phyloP scores from a whole-genome alignment of 2,113 vertebrate genomes.

The Chinchilla lanigera region DNA sequence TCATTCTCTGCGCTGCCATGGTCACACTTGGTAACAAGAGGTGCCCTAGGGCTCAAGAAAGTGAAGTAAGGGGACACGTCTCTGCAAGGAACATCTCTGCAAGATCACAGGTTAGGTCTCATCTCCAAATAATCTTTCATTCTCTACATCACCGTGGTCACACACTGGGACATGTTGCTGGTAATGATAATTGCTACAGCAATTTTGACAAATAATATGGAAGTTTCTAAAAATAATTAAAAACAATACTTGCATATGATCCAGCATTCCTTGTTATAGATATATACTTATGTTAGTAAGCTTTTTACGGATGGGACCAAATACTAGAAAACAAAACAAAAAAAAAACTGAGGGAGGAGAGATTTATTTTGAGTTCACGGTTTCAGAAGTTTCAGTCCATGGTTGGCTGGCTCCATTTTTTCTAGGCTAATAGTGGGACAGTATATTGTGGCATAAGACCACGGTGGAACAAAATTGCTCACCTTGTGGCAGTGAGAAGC shows the following conservation, averaged over 20 bases:
- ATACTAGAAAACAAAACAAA: neutral
- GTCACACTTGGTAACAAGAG: neutral
- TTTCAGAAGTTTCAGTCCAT: neutral
- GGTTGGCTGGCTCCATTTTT: neutral
- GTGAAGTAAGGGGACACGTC: neutral
- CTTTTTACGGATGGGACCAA: neutral
- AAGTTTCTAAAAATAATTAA: neutral
- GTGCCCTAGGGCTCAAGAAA: neutral
- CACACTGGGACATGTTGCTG: neutral
- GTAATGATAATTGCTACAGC: neutral
- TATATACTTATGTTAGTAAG: neutral
- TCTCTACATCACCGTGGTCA: neutral
- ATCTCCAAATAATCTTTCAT: neutral
- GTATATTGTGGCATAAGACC: neutral
- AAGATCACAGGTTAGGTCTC: neutral
- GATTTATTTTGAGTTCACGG: neutral
- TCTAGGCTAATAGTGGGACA: neutral
- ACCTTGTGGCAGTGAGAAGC: neutral
- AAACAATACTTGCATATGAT: neutral
- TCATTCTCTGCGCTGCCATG: neutral
- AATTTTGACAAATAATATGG: neutral
- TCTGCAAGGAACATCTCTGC: neutral
- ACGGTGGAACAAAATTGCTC: neutral
- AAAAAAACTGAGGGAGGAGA: neutral
- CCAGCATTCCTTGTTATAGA: neutral